These are phyloP conservation scores for Aldrovandia affinis DNA, from an alignment of 2,797 vertebrate genomes.

Conservation along the genomic window DNA sequence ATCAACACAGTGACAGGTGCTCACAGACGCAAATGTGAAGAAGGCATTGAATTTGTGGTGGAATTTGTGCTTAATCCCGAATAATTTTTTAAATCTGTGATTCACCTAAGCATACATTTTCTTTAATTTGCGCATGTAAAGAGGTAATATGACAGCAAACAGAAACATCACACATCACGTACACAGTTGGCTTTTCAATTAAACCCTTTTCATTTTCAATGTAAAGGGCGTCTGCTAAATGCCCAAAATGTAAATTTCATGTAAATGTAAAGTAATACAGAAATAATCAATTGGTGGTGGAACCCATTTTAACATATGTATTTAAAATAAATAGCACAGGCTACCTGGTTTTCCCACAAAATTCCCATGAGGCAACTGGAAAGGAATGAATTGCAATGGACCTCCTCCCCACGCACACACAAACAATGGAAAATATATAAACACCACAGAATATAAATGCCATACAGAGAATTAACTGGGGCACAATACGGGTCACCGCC, in stretches of 20 bases:
- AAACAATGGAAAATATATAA: background rate
- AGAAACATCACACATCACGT: background rate
- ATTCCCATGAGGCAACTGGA: background rate
- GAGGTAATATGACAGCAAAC: background rate
- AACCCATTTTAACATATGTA: background rate
- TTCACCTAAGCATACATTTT: background rate
- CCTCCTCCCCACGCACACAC: background rate
- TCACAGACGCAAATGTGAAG: background rate
- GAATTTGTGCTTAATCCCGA: background rate
- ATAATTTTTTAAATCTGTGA: background rate
- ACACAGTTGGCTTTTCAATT: background rate
- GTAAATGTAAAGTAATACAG: background rate
- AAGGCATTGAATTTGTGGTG: background rate
- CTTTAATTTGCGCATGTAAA: background rate
- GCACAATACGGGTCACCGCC: constrained; percentile 38
- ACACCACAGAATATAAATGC: constrained; percentile 19
- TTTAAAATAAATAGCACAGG: background rate
- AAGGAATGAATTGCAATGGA: background rate
- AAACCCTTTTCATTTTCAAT: no score
- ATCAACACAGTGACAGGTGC: background rate
- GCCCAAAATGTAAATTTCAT: no score
- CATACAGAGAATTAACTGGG: constrained; percentile 42
- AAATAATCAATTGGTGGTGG: background rate
- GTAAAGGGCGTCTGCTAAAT: no score
- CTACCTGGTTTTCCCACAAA: background rate